Evolutionary conservation across 1,140 invertebrate genomes (phyloP).

Genomic region (Pogonomyrmex barbatus): DNA sequence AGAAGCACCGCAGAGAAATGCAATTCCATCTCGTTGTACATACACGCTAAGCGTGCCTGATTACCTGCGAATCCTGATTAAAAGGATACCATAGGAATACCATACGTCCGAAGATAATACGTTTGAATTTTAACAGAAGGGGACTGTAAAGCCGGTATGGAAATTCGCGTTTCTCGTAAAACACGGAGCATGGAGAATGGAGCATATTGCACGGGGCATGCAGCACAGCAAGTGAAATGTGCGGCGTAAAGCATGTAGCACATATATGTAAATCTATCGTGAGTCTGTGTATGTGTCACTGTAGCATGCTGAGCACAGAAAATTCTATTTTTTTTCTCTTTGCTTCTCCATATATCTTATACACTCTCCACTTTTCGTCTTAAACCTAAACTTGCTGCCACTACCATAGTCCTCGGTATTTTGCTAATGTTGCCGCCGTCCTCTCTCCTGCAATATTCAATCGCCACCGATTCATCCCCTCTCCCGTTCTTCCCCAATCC

Average conservation of each 20-base stretch:
- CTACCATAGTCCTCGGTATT: slow-evolving; percentile 61
- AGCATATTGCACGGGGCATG: slow-evolving; percentile 64
- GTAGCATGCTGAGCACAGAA: slow-evolving; percentile 74
- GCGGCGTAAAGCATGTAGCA: slow-evolving; percentile 46
- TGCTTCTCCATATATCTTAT: slow-evolving; percentile 74
- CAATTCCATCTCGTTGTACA: not conserved
- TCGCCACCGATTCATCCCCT: not conserved
- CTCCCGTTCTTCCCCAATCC: not conserved
- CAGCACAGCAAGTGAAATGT: slow-evolving; percentile 40
- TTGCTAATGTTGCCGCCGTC: slow-evolving; percentile 68
- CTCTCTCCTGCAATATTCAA: slow-evolving; percentile 55
- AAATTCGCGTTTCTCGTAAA: slow-evolving; percentile 68
- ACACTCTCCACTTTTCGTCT: slow-evolving; percentile 74
- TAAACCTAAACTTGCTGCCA: slow-evolving; percentile 68
- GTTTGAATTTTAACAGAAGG: slow-evolving; percentile 38
- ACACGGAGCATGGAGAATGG: slow-evolving; percentile 64
- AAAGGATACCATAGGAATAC: not conserved
- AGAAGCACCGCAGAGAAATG: not conserved
- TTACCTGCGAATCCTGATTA: slow-evolving; percentile 5
- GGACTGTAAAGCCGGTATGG: slow-evolving; percentile 62
- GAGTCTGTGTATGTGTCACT: slow-evolving; percentile 58
- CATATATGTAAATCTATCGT: slow-evolving; percentile 43
- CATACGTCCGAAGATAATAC: slow-evolving; percentile 27
- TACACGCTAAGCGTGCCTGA: not conserved
- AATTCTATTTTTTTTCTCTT: slow-evolving; percentile 60